Evolutionary conservation across 2,113 vertebrate species (phyloP), one percentile per base, ranked within the genome.

Genomic region (Motacilla tschutschensis): DNA sequence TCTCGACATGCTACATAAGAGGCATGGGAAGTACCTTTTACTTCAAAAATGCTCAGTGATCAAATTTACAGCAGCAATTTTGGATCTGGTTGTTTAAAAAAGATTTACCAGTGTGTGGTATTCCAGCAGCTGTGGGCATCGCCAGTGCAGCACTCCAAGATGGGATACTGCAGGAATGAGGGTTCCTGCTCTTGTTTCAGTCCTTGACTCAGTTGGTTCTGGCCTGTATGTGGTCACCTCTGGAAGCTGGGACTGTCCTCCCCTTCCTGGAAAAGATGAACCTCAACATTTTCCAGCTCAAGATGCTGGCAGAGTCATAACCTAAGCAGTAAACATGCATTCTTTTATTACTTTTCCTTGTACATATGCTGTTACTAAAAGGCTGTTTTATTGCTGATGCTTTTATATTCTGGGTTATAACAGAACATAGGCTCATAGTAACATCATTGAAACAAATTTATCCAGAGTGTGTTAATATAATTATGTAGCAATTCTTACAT

Each of bases 1-100:
- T 44, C 22, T 55, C 0, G 0, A 53, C 19, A 17, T 77, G 24
- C 26, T 1, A 4, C 2, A 1, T 58, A 33, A 60, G 40, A 44
- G 29, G 21, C 55, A 14, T 33, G 13, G n/a, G 41, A 79, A 65
- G 9, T 79, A 57, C 14, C 10, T 86, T 74, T 73, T 64, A 19
- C 31, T 92, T 79, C 11, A 26, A 3, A 62, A 73, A 60, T 14
- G 3, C 8, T 54, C 14, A 17, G 8, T 75, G 36, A 10, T 28
- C 17, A 24, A 28, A 47, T 53, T 63, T 43, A 25, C 15, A 62
- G 50, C 22, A 78, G 26, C 7, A 8, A 4, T 83, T 85, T 60
- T 36, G n/a, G 20, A 12, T 50, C 44, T 63, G 40, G 19, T 1
- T 67, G 17, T 69, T 79, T 24, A 17, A n/a, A 41, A 28, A 71